These are phyloP conservation scores for Endotricha flammealis DNA, from an alignment of 2,888 invertebrate species.

Conservation along the genomic window DNA sequence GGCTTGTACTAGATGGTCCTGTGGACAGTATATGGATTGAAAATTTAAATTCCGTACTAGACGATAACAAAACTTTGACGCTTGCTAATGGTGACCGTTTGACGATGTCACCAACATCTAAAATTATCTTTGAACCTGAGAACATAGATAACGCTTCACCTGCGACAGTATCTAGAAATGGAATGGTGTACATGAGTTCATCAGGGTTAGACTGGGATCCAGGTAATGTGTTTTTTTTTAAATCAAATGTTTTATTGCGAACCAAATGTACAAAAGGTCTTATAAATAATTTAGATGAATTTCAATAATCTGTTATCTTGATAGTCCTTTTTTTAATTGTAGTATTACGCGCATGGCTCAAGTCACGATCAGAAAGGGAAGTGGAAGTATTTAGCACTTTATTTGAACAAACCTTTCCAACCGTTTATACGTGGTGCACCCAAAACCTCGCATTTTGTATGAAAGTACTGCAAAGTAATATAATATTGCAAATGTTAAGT, in stretches of 20 bases:
- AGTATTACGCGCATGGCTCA: slow-evolving; percentile 91
- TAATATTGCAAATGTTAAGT: slow-evolving; percentile 90
- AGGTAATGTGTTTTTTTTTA: slow-evolving; percentile 60
- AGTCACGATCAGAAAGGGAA: slow-evolving; percentile 79
- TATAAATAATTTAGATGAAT: background rate
- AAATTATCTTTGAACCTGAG: slow-evolving; percentile 97
- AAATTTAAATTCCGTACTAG: slow-evolving; percentile 96
- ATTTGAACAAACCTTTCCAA: slow-evolving; percentile 86
- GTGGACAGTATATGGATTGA: slow-evolving; percentile 99
- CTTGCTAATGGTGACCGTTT: slow-evolving; percentile 96
- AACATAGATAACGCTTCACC: slow-evolving; percentile 99
- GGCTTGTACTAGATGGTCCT: slow-evolving; percentile 97
- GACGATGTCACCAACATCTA: slow-evolving; percentile 95
- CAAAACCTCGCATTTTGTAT: slow-evolving; percentile 91
- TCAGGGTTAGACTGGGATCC: slow-evolving; percentile 96
- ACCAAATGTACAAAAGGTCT: too few species aligned
- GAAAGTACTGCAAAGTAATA: slow-evolving; percentile 93
- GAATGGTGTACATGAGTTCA: slow-evolving; percentile 98
- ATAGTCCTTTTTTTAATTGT: slow-evolving; percentile 26
- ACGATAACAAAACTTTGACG: slow-evolving; percentile 97
- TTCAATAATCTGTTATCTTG: too few species aligned
- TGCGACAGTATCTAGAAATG: slow-evolving; percentile 96
- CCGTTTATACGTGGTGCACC: slow-evolving; percentile 88
- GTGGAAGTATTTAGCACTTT: slow-evolving; percentile 83
- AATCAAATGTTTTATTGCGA: too few species aligned